Evolutionary conservation across 2,888 invertebrate genomes (phyloP).

Genomic region (Brachyptera risi): DNA sequence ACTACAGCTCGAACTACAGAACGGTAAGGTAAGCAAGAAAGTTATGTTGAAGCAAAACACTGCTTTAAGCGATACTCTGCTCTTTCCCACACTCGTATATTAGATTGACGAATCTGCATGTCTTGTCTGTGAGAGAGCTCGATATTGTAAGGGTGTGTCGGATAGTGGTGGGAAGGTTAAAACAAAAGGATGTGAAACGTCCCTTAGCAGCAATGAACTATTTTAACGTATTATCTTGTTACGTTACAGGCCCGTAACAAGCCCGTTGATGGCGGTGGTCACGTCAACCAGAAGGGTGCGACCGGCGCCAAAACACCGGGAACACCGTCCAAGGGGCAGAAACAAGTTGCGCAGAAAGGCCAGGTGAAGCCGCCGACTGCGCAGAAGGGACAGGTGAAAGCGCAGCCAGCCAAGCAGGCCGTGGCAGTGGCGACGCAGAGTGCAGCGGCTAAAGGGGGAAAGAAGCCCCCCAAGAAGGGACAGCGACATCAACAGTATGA

Average conservation of each 20-base stretch:
- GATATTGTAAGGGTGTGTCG: too few relatives aligned
- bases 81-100: too few relatives aligned
- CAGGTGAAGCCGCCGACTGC: slow-evolving; percentile 63
- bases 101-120: too few relatives aligned
- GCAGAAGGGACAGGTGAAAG: slow-evolving; percentile 71
- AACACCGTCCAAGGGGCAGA: slow-evolving; percentile 45
- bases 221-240: too few relatives aligned
- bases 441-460: slow-evolving; percentile 55
- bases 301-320: slow-evolving; percentile 55
- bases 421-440: slow-evolving; percentile 6
- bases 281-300: slow-evolving; percentile 66
- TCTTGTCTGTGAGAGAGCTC: too few relatives aligned
- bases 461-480: slow-evolving; percentile 63
- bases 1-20: too few relatives aligned
- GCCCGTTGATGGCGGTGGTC: slow-evolving; percentile 71
- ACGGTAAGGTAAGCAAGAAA: too few relatives aligned
- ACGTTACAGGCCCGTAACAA: slow-evolving; percentile 69
- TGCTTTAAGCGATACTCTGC: too few relatives aligned
- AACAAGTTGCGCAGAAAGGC: slow-evolving; percentile 44
- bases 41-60: too few relatives aligned
- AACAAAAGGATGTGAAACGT: too few relatives aligned
- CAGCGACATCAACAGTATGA: slow-evolving; percentile 78
- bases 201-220: too few relatives aligned
- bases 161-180: too few relatives aligned
- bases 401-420: slow-evolving; percentile 42